Base-by-base conservation (phyloP, 2,888 invertebrate species). In the Metopia argyrocephala region DNA sequence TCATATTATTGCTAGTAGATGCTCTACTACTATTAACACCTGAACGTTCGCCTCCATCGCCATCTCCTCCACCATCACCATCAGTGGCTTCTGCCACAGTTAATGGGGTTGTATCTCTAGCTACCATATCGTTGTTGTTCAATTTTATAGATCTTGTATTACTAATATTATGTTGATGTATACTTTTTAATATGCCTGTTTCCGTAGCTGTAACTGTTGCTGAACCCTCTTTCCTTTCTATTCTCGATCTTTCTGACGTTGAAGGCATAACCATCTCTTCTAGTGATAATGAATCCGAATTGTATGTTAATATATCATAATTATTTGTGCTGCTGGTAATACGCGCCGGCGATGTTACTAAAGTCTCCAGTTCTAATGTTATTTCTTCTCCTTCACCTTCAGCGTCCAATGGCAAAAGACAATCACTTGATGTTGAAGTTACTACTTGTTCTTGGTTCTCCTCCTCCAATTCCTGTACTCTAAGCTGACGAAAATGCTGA, bases 241-340 rank as follows among this genome's bases (percentile, higher is more conserved):
- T n/a, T 61, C 74, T 70, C 12, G 66, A 70, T 45, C 46, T 78
- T 45, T 75, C 78, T 74, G 84, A 69, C 75, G 84, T 75, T 82
- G 84, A 73, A 86, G 83, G 76, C 66, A 80, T 57, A 25, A 75
- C 65, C 64, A 81, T 62, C 46, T 76, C 87, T 75, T 79, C 78
- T 62, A 75, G 66, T 23, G 82, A 78, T 50, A 78, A 78, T 75
- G 78, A 80, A 66, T 84, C 81, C 57, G 79, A 82, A 61, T 76
- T 76, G 25, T 68, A 76, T 28, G 71, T 73, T 71, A 86, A 86
- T 85, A 84, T 87, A 85, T 85, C 87, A 86, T 88, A 84, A 80
- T 82, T 84, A 70, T 88, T 87, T 84, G 89, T 90, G 83, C 88
- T 90, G 85, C 90, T 89, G 70, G 87, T 89, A 83, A 89, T 90